Evolutionary conservation across 1,140 invertebrate genomes (phyloP).

Genomic region (Sipha flava): DNA sequence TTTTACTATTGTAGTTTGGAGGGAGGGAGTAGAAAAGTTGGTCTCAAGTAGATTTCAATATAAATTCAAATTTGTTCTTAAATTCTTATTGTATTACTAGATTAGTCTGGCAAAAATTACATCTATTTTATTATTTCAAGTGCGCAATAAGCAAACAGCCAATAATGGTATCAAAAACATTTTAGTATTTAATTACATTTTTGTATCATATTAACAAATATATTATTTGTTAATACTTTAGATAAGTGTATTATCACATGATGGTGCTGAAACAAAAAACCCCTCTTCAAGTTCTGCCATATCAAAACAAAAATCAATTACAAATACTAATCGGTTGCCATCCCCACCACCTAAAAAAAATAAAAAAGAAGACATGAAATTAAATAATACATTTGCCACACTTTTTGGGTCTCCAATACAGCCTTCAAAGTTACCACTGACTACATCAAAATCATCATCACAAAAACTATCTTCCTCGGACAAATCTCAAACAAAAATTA

Average conservation of each 20-base stretch:
- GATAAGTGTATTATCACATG: constrained; percentile 20
- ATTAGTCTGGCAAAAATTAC: too few species aligned
- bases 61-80: too few species aligned
- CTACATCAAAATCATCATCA: constrained; percentile 22
- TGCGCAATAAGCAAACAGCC: too few species aligned
- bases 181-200: background rate
- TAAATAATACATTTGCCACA: constrained; percentile 60
- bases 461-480: constrained; percentile 31
- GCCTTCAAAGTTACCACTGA: constrained; percentile 23
- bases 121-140: too few species aligned
- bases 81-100: too few species aligned
- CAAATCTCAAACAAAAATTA: constrained; percentile 21
- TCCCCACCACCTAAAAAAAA: constrained; percentile 18
- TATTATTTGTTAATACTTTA: background rate
- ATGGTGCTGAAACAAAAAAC: constrained; percentile 22
- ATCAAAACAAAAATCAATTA: constrained; percentile 23
- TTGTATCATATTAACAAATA: background rate
- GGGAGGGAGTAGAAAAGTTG: too few species aligned
- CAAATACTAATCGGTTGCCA: constrained; percentile 18
- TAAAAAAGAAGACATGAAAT: constrained; percentile 49
- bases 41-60: too few species aligned
- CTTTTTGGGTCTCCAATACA: constrained; percentile 68
- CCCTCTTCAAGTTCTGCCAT: constrained; percentile 14
- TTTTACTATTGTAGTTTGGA: too few species aligned
- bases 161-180: too few species aligned